Evolutionary conservation across 2,797 vertebrate genomes (phyloP).

Genomic region (Sandelia bainsii): DNA sequence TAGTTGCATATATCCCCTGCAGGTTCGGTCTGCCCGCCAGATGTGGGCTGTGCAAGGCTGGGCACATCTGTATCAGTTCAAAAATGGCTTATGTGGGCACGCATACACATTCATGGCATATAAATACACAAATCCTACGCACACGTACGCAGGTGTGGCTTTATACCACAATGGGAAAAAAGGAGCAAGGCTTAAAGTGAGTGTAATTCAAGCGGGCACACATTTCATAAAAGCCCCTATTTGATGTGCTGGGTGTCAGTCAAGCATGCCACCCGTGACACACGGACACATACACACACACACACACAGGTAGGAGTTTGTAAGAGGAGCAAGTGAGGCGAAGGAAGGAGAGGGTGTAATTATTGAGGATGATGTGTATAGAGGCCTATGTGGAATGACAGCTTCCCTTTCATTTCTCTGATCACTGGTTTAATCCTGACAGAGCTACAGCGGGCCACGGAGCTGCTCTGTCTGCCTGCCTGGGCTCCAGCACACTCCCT

Average conservation of each 20-base stretch:
- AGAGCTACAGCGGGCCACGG: constrained; percentile 73
- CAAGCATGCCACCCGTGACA: constrained; percentile 55
- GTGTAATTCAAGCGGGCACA: constrained; percentile 74
- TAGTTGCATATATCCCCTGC: constrained; percentile 64
- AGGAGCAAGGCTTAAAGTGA: constrained; percentile 51
- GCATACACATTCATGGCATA: background rate
- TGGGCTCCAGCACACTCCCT: constrained; percentile 35
- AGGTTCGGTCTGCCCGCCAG: constrained; percentile 63
- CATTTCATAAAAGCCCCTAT: constrained; percentile 75
- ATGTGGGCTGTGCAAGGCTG: constrained; percentile 50
- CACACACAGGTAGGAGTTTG: constrained; percentile 53
- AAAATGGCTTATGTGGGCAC: constrained; percentile 17
- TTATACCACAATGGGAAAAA: constrained; percentile 32
- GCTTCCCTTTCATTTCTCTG: constrained; percentile 84
- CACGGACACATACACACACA: constrained; percentile 7
- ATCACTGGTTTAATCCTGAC: constrained; percentile 84
- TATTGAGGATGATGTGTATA: constrained; percentile 81
- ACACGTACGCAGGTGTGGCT: constrained; percentile 53
- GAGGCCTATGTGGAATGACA: constrained; percentile 78
- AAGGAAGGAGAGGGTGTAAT: constrained; percentile 79
- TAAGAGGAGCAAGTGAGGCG: constrained; percentile 65
- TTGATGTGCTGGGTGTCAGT: constrained; percentile 76
- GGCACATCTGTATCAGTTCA: constrained; percentile 73
- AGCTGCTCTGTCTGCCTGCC: constrained; percentile 63
- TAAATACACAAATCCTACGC: constrained; percentile 6